A percentile compares a stretch with the other conserved stretches of the same genome.
These are phyloP conservation scores for Archips xylosteana DNA, from an alignment of 2,888 invertebrate species.

Conservation along the genomic window DNA sequence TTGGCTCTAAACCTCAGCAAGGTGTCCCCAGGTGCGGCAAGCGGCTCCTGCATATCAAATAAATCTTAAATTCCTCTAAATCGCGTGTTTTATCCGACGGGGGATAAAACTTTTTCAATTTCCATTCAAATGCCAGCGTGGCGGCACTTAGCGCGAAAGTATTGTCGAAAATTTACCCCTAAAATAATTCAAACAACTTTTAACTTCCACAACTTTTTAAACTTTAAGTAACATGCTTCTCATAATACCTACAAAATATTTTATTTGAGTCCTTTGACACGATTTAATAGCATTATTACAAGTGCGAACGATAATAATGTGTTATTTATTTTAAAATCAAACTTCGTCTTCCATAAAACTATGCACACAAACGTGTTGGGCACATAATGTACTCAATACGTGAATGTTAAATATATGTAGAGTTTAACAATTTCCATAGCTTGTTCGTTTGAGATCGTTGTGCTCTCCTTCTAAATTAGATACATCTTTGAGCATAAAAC, in stretches of 20 bases:
- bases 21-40: constrained; percentile 16
- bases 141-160: constrained; percentile 63
- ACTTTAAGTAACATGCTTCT: constrained; percentile 21
- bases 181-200: constrained; percentile 52
- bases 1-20: not conserved
- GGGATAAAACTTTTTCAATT: constrained; percentile 78
- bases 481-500: not conserved
- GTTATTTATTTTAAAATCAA: too few relatives aligned
- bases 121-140: constrained; percentile 68
- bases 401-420: too few relatives aligned
- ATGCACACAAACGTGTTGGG: too few relatives aligned
- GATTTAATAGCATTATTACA: not conserved
- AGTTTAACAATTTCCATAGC: not conserved
- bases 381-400: too few relatives aligned
- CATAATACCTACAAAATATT: not conserved
- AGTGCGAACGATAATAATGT: not conserved
- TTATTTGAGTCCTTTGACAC: not conserved
- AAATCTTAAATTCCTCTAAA: constrained; percentile 57
- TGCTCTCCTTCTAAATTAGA: not conserved
- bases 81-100: constrained; percentile 61
- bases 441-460: not conserved
- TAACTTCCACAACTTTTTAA: constrained; percentile 46
- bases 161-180: constrained; percentile 53
- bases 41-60: constrained; percentile 46
- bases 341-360: too few relatives aligned